Conservation (phyloP, 30 jellyfish, hydroid and myxozoan species). For the Chrysaora quinquecirrha region DNA sequence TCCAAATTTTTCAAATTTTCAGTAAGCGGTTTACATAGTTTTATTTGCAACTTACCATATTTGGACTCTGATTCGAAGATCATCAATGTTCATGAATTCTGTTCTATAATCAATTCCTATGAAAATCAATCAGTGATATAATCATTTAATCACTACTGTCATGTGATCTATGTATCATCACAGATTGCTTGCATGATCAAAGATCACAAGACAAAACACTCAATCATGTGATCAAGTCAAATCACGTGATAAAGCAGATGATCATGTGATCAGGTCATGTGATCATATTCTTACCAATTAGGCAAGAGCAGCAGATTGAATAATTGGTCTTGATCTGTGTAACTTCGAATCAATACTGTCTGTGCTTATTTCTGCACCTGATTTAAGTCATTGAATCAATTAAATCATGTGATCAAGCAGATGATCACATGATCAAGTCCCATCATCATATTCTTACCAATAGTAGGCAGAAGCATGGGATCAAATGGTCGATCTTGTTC, state of each 20-base stretch:
- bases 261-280: no score
- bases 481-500: conserved; percentile 68
- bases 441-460: conserved; percentile 88
- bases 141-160: not conserved
- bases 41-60: conserved; percentile 88
- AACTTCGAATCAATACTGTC: no score
- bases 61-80: conserved; percentile 66
- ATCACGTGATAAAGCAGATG: no score
- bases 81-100: conserved; percentile 64
- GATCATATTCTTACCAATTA: no score
- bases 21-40: no score
- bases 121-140: not conserved
- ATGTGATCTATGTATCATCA: not conserved
- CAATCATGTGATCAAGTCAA: no score
- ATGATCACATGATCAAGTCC: no score
- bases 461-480: conserved; percentile 76
- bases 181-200: not conserved
- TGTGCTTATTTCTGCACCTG: no score
- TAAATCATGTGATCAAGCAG: no score
- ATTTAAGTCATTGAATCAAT: no score
- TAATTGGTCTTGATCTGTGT: no score
- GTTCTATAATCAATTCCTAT: conserved; percentile 82
- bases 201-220: no score
- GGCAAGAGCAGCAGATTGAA: not conserved
- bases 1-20: not conserved